Evolutionary conservation across 1,140 invertebrate genomes (phyloP).

Genomic region (Polypedilum pembai): DNA sequence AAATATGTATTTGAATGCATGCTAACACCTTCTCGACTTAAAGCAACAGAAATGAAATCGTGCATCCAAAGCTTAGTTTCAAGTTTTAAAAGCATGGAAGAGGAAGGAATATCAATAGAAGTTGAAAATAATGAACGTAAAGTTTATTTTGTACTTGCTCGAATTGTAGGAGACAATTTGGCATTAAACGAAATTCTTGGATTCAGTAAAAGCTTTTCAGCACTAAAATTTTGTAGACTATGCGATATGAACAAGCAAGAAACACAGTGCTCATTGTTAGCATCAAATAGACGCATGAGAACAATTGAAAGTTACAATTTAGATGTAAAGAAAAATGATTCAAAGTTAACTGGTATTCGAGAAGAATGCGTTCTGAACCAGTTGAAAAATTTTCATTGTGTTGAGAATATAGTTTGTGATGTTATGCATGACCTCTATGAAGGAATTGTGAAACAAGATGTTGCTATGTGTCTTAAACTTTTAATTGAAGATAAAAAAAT

Average conservation of each 20-base stretch:
- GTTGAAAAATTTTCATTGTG: conserved; percentile 34
- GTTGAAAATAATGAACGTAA: conserved; percentile 31
- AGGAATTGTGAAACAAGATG: conserved; percentile 35
- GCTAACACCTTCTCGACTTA: conserved; percentile 36
- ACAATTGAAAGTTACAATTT: background rate
- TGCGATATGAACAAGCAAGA: conserved; percentile 33
- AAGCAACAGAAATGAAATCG: conserved; percentile 33
- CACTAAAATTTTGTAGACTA: conserved; percentile 36
- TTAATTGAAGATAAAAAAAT: conserved; percentile 31
- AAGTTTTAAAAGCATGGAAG: conserved; percentile 32
- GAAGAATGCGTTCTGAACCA: conserved; percentile 32
- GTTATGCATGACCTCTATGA: conserved; percentile 37
- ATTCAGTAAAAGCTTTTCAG: conserved; percentile 36
- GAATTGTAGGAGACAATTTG: conserved; percentile 40
- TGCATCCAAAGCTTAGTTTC: conserved; percentile 33
- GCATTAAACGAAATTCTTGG: conserved; percentile 37
- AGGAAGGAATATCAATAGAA: conserved; percentile 35
- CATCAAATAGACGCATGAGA: background rate
- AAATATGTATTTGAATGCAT: conserved; percentile 38
- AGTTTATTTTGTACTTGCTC: conserved; percentile 35
- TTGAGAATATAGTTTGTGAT: conserved; percentile 35
- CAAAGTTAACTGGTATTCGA: conserved; percentile 33
- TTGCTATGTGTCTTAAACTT: conserved; percentile 33
- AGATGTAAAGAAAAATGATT: conserved; percentile 28
- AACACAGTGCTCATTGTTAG: background rate